These are phyloP conservation scores for Gryllus bimaculatus DNA, from an alignment of 1,140 invertebrate genomes.

Conservation along the genomic window DNA sequence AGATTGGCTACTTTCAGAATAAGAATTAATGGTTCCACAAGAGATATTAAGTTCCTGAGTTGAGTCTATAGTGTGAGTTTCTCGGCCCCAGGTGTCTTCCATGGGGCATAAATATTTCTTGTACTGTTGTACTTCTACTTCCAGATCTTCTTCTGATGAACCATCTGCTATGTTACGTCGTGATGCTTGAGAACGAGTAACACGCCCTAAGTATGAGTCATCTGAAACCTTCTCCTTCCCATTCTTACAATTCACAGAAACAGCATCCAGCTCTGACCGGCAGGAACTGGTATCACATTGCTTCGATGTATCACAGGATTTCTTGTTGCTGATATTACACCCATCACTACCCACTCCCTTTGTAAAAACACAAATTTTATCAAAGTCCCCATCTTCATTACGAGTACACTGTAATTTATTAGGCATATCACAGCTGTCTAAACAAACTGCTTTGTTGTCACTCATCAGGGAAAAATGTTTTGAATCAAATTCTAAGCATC, in stretches of 20 bases:
- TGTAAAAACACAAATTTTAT: not conserved
- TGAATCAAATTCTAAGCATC: not conserved
- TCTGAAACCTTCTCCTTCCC: not conserved
- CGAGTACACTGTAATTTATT: not conserved
- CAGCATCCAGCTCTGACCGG: not conserved
- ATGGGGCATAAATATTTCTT: not conserved
- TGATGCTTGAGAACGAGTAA: conserved; percentile 13
- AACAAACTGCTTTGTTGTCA: not conserved
- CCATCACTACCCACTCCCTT: not conserved
- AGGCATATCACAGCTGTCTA: not conserved
- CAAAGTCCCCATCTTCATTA: not conserved
- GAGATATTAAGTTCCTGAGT: conserved; percentile 22
- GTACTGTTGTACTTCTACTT: not conserved
- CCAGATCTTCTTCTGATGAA: not conserved
- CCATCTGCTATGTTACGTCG: not conserved
- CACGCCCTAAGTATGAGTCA: conserved; percentile 3
- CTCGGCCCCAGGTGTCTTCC: not conserved
- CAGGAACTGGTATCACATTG: not conserved
- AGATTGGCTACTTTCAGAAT: not conserved
- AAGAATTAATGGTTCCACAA: conserved; percentile 15
- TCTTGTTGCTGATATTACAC: not conserved
- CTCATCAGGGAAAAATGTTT: not conserved
- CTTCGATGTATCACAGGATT: conserved; percentile 4
- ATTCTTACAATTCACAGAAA: not conserved
- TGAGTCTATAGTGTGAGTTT: conserved; percentile 17